Conservation (phyloP, 2,113 vertebrate species). For the Tautogolabrus adspersus region DNA sequence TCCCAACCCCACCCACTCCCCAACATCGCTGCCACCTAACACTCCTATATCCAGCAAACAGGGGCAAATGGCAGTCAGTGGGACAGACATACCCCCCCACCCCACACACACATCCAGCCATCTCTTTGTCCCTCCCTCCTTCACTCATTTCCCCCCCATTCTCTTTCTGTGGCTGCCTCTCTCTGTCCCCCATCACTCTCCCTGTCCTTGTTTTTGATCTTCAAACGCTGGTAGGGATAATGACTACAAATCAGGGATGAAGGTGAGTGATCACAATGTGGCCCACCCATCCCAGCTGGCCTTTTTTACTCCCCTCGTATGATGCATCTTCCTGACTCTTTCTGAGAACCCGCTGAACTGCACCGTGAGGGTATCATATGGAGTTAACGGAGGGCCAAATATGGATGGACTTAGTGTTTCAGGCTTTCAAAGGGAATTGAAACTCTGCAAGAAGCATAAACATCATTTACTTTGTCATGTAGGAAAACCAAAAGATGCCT, state of each 20-base stretch:
- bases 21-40: constrained; percentile 70
- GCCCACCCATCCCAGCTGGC: constrained; percentile 87
- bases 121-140: constrained; percentile 75
- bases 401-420: constrained; percentile 36
- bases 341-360: constrained; percentile 76
- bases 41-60: constrained; percentile 71
- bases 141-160: constrained; percentile 70
- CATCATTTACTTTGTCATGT: background rate
- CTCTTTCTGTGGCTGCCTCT: constrained; percentile 73
- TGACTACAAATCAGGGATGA: constrained; percentile 91
- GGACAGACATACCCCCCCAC: constrained; percentile 41
- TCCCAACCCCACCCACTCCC: constrained; percentile 76
- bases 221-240: constrained; percentile 88
- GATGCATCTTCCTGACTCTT: constrained; percentile 81
- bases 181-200: constrained; percentile 83
- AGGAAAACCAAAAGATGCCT: background rate
- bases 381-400: constrained; percentile 52
- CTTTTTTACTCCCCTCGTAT: constrained; percentile 80
- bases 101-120: constrained; percentile 54
- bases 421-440: background rate
- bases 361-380: constrained; percentile 59
- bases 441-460: background rate
- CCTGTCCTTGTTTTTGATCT: constrained; percentile 87
- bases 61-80: constrained; percentile 73
- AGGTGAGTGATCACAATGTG: constrained; percentile 88